Base-by-base conservation (phyloP, 2,888 invertebrate genomes). In the Diarsia mendica region DNA sequence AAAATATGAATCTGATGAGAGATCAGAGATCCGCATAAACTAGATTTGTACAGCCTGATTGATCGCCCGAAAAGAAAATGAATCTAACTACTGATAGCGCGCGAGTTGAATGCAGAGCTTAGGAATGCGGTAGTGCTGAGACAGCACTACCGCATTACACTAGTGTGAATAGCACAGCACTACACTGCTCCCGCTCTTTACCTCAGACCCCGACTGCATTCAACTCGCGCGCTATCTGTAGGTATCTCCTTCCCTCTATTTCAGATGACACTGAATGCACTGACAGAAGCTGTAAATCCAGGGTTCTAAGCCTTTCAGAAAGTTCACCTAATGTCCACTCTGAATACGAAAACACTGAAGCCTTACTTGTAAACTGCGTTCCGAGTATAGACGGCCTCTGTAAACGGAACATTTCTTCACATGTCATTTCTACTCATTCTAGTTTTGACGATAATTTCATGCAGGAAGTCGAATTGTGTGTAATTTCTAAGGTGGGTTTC, bases 371-470 rank as follows among this genome's bases (percentile, higher is more conserved):
- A 4, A 64, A 64, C 46, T 46, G 9, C 44, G 20, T 58, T 44
- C n/a, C 51, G 11, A 65, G 39, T 46, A 18, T 55, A 63, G 64
- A 63, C 1, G 33, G 3, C 23, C 33, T 13, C 63, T n/a, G n/a
- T 9, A 63, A 63, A 44, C 55, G 1, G 15, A 23, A 71, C 18
- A 76, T 79, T 60, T 74, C 77, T 49, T 23, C 48, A 67, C 67
- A 73, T 48, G 13, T 72, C 73, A 1, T 70, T 46, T 49, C 53
- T 33, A 20, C 75, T 10, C 58, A 53, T 44, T 67, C 89, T 0
- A 87, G 82, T 75, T 85, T 76, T 44, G 89, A 92, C 48, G 91
- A 92, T 67, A 88, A 80, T 65, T 72, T 89, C 23, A 53, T 91
- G 15, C 89, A 85, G 58, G 88, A 90, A 69, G 79, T 89, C 63